phyloP scores from a whole-genome alignment of 2,797 vertebrate genomes.

The Pseudomugil gertrudae region DNA sequence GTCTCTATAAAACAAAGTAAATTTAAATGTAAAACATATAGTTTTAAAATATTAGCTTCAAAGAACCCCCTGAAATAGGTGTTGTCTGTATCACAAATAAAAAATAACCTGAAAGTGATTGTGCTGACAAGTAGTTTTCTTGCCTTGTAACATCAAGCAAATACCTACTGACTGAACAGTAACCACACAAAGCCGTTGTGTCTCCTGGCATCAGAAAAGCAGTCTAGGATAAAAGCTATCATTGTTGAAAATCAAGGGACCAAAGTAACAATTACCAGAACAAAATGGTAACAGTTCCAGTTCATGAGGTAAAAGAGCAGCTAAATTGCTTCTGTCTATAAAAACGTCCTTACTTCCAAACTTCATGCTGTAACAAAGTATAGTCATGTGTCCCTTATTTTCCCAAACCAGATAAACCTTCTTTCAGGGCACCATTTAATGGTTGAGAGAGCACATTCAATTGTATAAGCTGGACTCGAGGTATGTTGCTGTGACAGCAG shows the following conservation, averaged over 20 bases:
- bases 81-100: neutral
- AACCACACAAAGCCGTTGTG: slow-evolving; percentile 48
- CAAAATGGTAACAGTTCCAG: slow-evolving; percentile 56
- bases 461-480: slow-evolving; percentile 59
- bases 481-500: slow-evolving; percentile 57
- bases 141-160: slow-evolving; percentile 41
- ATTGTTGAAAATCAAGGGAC: slow-evolving; percentile 63
- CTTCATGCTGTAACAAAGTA: slow-evolving; percentile 50
- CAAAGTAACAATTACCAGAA: slow-evolving; percentile 58
- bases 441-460: slow-evolving; percentile 73
- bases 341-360: slow-evolving; percentile 56
- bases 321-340: slow-evolving; percentile 72
- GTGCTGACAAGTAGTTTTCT: neutral
- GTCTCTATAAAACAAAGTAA: neutral
- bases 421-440: slow-evolving; percentile 66
- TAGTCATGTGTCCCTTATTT: slow-evolving; percentile 55
- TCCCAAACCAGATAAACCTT: slow-evolving; percentile 51
- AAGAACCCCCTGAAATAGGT: neutral
- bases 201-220: slow-evolving; percentile 47
- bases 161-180: slow-evolving; percentile 42
- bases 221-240: slow-evolving; percentile 62
- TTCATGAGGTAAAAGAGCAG: slow-evolving; percentile 64
- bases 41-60: neutral
- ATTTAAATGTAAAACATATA: neutral
- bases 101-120: neutral